A percentile compares a stretch with the other conserved stretches of the same genome.
These are phyloP conservation scores for Lasius fuliginosus DNA, from an alignment of 2,888 invertebrate genomes.

Conservation along the genomic window DNA sequence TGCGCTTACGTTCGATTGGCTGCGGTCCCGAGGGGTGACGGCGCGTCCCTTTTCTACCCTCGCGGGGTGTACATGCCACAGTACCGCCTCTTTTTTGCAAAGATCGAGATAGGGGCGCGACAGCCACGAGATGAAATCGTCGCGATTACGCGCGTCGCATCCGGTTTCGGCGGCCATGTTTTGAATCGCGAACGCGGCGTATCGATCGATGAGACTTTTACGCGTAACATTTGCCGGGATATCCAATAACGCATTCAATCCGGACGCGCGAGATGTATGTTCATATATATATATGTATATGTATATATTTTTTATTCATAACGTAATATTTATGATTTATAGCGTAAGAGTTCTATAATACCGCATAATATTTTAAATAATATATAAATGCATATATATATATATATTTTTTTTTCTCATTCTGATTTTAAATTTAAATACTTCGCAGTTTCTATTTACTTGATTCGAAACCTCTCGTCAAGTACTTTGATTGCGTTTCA, in stretches of 20 bases:
- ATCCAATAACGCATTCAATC: background rate
- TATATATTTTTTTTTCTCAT: background rate
- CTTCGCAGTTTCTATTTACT: background rate
- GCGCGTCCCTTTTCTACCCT: conserved; percentile 34
- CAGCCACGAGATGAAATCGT: conserved; percentile 39
- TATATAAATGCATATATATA: background rate
- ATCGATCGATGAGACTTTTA: conserved; percentile 1
- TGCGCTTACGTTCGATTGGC: conserved; percentile 68
- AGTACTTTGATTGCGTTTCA: conserved; percentile 23
- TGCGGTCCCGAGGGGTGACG: conserved; percentile 58
- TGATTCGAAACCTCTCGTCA: conserved; percentile 27
- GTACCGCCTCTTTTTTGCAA: conserved; percentile 48
- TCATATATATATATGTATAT: background rate
- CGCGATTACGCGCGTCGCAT: conserved; percentile 24
- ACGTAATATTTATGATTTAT: background rate
- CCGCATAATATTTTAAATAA: background rate
- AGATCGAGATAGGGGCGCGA: conserved; percentile 31
- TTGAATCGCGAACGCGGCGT: background rate
- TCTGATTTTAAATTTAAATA: conserved; percentile 6
- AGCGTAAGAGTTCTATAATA: background rate
- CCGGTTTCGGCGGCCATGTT: conserved; percentile 38
- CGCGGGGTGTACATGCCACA: conserved; percentile 28
- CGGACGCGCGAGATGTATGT: background rate
- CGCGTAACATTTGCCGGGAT: background rate
- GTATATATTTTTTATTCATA: background rate